A percentile compares a stretch with the other conserved stretches of the same genome.
Evolutionary conservation across 2,113 vertebrate species (phyloP).

Genomic region (Balaeniceps rex): DNA sequence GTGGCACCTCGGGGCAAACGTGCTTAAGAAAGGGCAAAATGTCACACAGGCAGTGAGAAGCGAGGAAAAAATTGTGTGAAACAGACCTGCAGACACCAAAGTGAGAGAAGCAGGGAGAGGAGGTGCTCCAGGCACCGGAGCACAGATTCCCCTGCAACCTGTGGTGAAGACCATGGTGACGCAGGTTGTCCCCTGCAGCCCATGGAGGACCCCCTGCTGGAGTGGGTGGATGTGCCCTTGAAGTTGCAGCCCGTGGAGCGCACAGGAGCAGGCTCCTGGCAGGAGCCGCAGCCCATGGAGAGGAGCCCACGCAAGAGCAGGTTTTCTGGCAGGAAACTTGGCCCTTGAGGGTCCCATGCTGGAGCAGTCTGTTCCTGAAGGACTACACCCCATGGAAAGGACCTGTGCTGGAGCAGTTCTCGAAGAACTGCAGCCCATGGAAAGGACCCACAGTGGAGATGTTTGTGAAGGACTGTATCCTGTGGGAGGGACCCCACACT

Average conservation of each 20-base stretch:
- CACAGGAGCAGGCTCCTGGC: background rate
- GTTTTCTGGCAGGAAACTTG: background rate
- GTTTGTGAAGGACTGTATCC: background rate
- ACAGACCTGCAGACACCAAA: background rate
- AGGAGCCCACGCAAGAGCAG: background rate
- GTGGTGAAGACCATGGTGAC: background rate
- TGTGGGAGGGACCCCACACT: background rate
- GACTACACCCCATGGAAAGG: background rate
- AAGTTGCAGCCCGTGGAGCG: background rate
- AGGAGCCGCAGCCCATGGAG: background rate
- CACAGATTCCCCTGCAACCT: background rate
- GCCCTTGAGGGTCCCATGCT: background rate
- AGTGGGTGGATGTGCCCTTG: background rate
- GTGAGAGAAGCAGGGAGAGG: background rate
- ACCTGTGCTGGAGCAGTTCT: background rate
- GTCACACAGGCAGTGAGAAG: background rate
- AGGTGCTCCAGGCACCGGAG: background rate
- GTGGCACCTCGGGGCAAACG: rapidly evolving
- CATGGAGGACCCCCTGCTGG: rapidly evolving
- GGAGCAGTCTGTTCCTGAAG: background rate
- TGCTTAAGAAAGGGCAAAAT: background rate
- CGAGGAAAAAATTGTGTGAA: background rate
- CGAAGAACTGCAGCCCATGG: background rate
- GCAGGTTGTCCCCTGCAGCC: background rate
- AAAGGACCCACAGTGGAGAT: background rate